Evolutionary conservation across 1,140 invertebrate genomes (phyloP).

Genomic region (Diabrotica virgifera): DNA sequence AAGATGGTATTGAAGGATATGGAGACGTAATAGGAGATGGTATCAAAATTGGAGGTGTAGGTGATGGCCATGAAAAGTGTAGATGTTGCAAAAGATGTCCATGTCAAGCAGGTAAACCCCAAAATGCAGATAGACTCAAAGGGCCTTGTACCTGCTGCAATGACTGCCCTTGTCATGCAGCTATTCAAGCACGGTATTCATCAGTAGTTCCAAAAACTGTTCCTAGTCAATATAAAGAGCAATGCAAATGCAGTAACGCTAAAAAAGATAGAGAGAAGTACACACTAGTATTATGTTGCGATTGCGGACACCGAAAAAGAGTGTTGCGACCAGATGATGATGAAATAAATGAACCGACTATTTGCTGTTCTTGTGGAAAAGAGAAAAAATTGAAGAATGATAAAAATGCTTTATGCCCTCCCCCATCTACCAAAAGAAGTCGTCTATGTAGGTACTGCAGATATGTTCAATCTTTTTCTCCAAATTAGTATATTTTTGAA

Average conservation of each 20-base stretch:
- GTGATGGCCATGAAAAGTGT: background rate
- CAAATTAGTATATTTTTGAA: too few relatives aligned
- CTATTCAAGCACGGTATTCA: background rate
- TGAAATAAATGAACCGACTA: background rate
- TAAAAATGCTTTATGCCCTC: background rate
- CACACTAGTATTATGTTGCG: background rate
- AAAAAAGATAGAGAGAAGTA: background rate
- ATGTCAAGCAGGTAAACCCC: background rate
- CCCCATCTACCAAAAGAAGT: too few relatives aligned
- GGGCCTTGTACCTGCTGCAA: background rate
- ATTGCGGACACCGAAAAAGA: background rate
- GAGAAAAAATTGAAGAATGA: constrained; percentile 8
- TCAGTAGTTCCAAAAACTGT: background rate
- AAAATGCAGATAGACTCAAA: background rate
- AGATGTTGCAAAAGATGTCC: background rate
- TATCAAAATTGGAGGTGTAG: background rate
- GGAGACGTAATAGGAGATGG: background rate
- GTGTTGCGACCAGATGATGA: background rate
- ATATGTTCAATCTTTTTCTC: too few relatives aligned
- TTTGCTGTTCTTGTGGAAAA: constrained; percentile 14
- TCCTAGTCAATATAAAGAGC: background rate
- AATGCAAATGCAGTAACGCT: background rate
- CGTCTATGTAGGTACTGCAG: too few relatives aligned
- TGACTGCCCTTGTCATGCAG: background rate
- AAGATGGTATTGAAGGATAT: too few relatives aligned